Evolutionary conservation across 2,888 invertebrate species (phyloP), one percentile per base, ranked within the genome.

Genomic region (Polylopha cassiicola): DNA sequence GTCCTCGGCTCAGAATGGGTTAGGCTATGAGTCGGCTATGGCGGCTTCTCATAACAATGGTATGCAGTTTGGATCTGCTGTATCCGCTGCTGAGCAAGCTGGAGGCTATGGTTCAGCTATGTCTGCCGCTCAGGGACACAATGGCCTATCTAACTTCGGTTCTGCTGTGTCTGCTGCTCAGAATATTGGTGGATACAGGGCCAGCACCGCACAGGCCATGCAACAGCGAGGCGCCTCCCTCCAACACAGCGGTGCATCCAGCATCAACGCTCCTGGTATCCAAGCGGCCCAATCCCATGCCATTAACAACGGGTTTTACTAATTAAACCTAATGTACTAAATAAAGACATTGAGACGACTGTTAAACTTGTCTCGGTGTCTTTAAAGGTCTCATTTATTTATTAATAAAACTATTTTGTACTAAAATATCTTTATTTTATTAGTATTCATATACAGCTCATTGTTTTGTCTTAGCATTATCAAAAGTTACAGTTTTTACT

Each of bases 281-380:
- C 74, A 74, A 34, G 65, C 73, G 1, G 59, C 77, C 1, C 74
- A 79, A 23, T 67, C 80, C 1, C 68, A 75, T 39, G 65, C 80
- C 17, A 50, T 77, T 34, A 76, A 77, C 48, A 64, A 63, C 28
- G 76, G 73, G 15, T 76, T 52, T 53, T 81, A 75, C 47, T 71
- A 53, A 67, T 17, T 8, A 1, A 14, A 8, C 14, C 5, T 15
- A 23, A 17, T 36, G n/a, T 14, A 15, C 18, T 17, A 13, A 24
- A 2, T 4, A 57, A 60, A 65, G 78, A 71, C 62, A 42, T 57
- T 55, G 64, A 67, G 78, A 80, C 71, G 80, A 80, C 68, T 58
- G 63, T 45, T 22, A 21, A 58, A 73, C 73, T 80, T 77, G 70
- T 80, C 71, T 70, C 67, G 39, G 48, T 63, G 49, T 64, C 77